Base-by-base conservation (phyloP, 2,797 vertebrate species). In the Gambusia yucatana region DNA sequence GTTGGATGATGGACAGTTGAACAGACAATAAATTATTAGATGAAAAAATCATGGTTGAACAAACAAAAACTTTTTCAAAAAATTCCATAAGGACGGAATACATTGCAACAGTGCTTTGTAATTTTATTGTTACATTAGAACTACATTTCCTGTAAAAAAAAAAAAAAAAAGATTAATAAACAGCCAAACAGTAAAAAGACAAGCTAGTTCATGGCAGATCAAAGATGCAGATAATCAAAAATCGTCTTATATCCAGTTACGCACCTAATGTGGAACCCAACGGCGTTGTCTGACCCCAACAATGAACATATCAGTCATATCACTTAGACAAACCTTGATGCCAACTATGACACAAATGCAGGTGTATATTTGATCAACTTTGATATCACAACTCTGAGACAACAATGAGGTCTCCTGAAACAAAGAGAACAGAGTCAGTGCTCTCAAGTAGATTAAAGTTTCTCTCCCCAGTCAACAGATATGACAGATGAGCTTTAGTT, bases 371-470 rank as follows among this genome's bases (percentile, higher is more conserved):
- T 63, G 30, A 63, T 63, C 59, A 36, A 63, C 59, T 17, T 61
- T 33, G 47, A 43, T 1, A 61, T 59, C 46, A 65, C 63, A 47
- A 44, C 41, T 79, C 72, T 74, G 77, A 75, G 78, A 83, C 80
- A 80, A 84, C 80, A 83, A 71, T 69, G 55, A 81, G 83, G 48
- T 61, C 72, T 63, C 77, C 79, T 79, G 81, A 81, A 74, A 76
- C 76, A 84, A 81, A 73, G 73, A 80, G 47, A 59, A 81, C 78
- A 88, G 87, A 93, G 78, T 91, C 92, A 88, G 83, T 33, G 83
- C 86, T 94, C 92, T 94, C 92, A 89, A 84, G 86, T 95, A 94
- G 94, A 95, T 95, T 85, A 95, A 96, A 95, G 93, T 77, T 41
- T 86, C 83, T 81, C 73, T 78, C 72, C 73, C 77, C 81, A 25